These are phyloP conservation scores for Hylia prasina DNA, from an alignment of 2,113 vertebrate species.

Conservation along the genomic window DNA sequence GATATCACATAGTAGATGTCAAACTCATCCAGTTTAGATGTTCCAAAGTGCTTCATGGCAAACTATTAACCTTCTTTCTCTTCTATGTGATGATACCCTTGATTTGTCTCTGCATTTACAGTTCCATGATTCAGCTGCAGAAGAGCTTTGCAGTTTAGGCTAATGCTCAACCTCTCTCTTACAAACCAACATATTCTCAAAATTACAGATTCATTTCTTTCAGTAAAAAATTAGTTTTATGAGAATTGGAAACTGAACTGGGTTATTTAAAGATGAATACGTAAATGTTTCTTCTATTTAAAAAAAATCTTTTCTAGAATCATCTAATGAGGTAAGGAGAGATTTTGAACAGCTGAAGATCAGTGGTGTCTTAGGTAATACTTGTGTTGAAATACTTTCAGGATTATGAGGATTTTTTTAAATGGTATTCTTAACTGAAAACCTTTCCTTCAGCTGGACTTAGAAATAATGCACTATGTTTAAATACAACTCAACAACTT, in stretches of 20 bases:
- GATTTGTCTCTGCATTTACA: background rate
- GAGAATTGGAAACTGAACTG: background rate
- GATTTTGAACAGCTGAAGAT: background rate
- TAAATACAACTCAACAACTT: background rate
- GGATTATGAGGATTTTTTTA: background rate
- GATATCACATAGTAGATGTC: background rate
- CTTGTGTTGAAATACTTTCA: background rate
- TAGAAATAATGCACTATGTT: background rate
- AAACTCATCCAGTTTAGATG: background rate
- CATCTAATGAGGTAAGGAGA: background rate
- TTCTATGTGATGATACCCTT: background rate
- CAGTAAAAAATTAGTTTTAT: background rate
- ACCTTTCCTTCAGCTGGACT: background rate
- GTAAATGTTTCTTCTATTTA: background rate
- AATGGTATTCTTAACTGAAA: background rate
- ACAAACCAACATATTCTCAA: background rate
- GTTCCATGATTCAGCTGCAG: background rate
- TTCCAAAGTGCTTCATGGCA: background rate
- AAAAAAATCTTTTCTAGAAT: background rate
- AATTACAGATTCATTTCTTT: background rate
- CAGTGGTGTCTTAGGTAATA: background rate
- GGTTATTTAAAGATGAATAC: background rate
- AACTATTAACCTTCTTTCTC: background rate
- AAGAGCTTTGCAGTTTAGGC: background rate
- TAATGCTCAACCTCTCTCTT: background rate